Evolutionary conservation across 2,797 vertebrate species (phyloP).

Genomic region (Tragopan temminckii): DNA sequence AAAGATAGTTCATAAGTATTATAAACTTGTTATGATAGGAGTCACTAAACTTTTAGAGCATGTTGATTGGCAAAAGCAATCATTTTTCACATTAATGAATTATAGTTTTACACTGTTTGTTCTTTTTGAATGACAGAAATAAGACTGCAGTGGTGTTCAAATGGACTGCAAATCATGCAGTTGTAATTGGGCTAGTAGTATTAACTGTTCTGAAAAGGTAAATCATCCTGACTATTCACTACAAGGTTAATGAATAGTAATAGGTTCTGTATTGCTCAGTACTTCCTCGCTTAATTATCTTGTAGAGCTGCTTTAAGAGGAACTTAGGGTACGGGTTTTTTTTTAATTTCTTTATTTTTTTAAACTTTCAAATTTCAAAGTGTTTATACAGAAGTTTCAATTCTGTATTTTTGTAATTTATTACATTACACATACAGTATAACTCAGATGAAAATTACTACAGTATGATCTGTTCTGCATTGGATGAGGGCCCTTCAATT

Average conservation of each 20-base stretch:
- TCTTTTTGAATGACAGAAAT: not conserved
- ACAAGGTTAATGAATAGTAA: not conserved
- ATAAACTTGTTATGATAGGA: not conserved
- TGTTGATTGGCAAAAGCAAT: not conserved
- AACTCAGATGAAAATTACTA: not conserved
- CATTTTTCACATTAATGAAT: not conserved
- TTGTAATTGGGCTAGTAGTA: not conserved
- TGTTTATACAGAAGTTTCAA: not conserved
- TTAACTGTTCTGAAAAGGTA: not conserved
- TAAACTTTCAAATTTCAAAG: not conserved
- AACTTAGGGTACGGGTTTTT: not conserved
- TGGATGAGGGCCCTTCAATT: not conserved
- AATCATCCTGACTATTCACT: not conserved
- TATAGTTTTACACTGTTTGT: not conserved
- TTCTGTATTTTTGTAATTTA: not conserved
- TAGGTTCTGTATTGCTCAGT: not conserved
- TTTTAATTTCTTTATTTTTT: not conserved
- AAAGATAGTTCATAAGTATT: not conserved
- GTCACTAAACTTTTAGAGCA: not conserved
- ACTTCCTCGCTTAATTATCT: not conserved
- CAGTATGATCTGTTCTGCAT: not conserved
- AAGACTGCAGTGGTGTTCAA: not conserved
- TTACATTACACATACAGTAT: not conserved
- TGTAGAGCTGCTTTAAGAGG: not conserved
- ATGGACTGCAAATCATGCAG: not conserved